Evolutionary conservation across 2,888 invertebrate genomes (phyloP), one percentile per base, ranked within the genome.

Genomic region (Lasioglossum oenotherae): DNA sequence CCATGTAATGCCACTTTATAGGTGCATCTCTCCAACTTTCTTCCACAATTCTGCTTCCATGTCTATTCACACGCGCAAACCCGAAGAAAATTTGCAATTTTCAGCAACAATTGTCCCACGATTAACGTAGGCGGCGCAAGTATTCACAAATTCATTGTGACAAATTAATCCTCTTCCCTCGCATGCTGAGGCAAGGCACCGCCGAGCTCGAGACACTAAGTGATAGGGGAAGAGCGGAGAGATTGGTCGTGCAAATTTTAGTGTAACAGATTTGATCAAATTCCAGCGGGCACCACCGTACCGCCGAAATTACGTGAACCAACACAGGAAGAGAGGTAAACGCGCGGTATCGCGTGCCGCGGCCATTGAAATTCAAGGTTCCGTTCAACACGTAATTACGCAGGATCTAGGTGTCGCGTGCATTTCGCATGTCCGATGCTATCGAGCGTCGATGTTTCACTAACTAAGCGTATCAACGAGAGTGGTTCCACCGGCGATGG

Each of bases 321-420:
- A 6, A 38, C 64, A n/a, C 44, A 16, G n/a, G n/a, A 19, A 67
- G 41, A 46, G 64, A 49, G 46, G n/a, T 46, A 14, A 46, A 49
- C 49, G 67, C 46, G 8, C 27, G 67, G 46, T 49, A 38, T 77
- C 60, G 67, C 74, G 79, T 49, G 80, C 49, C 38, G 53, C 46
- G 38, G 69, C 67, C 69, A 78, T 78, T 71, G 78, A 78, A 71
- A 78, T 78, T 78, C 78, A 78, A 78, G 78, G 78, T 78, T 53
- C 38, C 78, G 53, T 53, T 78, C 78, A 71, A 53, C 78, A 78
- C 78, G 78, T 78, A 71, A 78, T 78, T 78, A 78, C 78, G 78
- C 78, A 69, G 78, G 49, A 41, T 71, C 69, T 78, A 71, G 78
- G 49, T 78, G 78, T 78, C 71, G 67, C 69, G 77, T 69, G 77